phyloP scores from a whole-genome alignment of 2,797 vertebrate genomes.

The Manis pentadactyla region DNA sequence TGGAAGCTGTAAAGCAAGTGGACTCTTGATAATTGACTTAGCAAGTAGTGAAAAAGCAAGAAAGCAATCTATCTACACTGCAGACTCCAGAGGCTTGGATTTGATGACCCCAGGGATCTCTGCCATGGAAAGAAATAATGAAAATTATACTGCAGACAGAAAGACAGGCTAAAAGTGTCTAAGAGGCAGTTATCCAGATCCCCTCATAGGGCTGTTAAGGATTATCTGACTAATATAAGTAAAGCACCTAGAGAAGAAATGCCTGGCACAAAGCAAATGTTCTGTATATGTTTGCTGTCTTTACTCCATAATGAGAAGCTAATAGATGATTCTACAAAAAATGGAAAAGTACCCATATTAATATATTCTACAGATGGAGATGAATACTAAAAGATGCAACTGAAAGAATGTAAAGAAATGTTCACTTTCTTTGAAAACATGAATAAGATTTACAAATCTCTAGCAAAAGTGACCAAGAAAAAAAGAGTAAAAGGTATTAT shows the following conservation, averaged over 20 bases:
- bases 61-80: neutral
- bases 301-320: neutral
- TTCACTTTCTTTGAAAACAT: neutral
- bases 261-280: neutral
- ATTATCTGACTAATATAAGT: neutral
- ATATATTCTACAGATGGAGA: neutral
- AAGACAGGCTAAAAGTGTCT: neutral
- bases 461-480: neutral
- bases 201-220: neutral
- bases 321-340: constrained; percentile 7
- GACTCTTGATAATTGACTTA: neutral
- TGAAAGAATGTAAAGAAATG: constrained; percentile 7
- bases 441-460: neutral
- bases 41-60: neutral
- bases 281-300: neutral
- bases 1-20: neutral
- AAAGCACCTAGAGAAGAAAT: neutral
- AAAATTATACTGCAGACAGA: constrained; percentile 23
- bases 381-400: neutral
- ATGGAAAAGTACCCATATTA: neutral
- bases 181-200: neutral
- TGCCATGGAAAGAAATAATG: neutral
- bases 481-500: neutral
- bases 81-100: neutral
- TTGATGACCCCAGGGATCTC: neutral